Evolutionary conservation across 1,140 invertebrate species (phyloP).

Genomic region (Temnothorax curvispinosus): DNA sequence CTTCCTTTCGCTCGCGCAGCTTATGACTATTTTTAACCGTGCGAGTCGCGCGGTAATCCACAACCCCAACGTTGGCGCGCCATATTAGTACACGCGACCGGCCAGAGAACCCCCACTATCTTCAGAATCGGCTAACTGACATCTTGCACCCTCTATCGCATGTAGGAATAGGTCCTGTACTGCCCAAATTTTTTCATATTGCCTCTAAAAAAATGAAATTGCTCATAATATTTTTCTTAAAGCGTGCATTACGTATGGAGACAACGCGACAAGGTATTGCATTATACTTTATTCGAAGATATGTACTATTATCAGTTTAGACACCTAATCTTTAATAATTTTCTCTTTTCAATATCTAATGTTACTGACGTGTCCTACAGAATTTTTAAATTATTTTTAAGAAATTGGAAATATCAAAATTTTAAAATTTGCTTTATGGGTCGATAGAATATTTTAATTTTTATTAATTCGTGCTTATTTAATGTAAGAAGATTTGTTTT

Average conservation of each 20-base stretch:
- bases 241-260: background rate
- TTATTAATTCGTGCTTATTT: background rate
- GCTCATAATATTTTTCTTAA: background rate
- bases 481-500: background rate
- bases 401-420: background rate
- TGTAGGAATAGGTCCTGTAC: slow-evolving; percentile 74
- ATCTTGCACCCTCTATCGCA: slow-evolving; percentile 82
- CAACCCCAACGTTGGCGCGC: slow-evolving; percentile 84
- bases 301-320: background rate
- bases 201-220: background rate
- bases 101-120: slow-evolving; percentile 83
- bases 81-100: slow-evolving; percentile 85
- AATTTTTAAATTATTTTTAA: background rate
- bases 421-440: background rate
- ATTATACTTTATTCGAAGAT: background rate
- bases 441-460: background rate
- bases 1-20: slow-evolving; percentile 77
- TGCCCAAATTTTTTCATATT: background rate
- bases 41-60: slow-evolving; percentile 80
- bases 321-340: background rate
- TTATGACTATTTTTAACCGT: slow-evolving; percentile 86
- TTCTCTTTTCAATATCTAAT: background rate
- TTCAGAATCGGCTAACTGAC: slow-evolving; percentile 82
- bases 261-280: background rate
- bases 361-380: background rate